These are phyloP conservation scores for Cephalopholis sonnerati DNA, from an alignment of 2,113 vertebrate species.

Conservation along the genomic window DNA sequence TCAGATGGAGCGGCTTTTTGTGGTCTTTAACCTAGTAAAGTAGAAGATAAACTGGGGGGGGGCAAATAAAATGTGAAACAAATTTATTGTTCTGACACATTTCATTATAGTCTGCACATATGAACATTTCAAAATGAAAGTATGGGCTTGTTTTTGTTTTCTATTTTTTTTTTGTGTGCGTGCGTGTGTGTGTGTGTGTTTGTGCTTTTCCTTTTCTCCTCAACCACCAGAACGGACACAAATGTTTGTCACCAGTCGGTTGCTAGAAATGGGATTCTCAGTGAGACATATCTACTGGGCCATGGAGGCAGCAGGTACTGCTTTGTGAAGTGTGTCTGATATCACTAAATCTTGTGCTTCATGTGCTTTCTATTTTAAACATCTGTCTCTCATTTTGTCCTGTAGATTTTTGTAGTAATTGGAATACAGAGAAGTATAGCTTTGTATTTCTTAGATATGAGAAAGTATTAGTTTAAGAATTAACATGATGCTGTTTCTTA, in stretches of 20 bases:
- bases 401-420: slow-evolving; percentile 28
- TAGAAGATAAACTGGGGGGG: background rate
- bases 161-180: slow-evolving; percentile 46
- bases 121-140: slow-evolving; percentile 31
- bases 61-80: background rate
- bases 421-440: background rate
- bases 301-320: slow-evolving; percentile 88
- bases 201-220: slow-evolving; percentile 75
- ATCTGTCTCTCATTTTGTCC: slow-evolving; percentile 49
- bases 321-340: slow-evolving; percentile 61
- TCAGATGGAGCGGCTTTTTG: background rate
- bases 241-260: slow-evolving; percentile 87
- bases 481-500: slow-evolving; percentile 2
- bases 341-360: slow-evolving; percentile 41
- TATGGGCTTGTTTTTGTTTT: slow-evolving; percentile 67
- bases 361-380: slow-evolving; percentile 54
- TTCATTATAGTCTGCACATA: background rate
- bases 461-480: background rate
- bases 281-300: slow-evolving; percentile 89
- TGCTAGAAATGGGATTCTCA: slow-evolving; percentile 90
- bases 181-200: background rate
- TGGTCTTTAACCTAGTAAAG: slow-evolving; percentile 4
- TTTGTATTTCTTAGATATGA: background rate
- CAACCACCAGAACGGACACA: slow-evolving; percentile 84
- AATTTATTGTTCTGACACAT: slow-evolving; percentile 6